phyloP scores from a whole-genome alignment of 2,113 vertebrate species.

The Dicaeum eximium region DNA sequence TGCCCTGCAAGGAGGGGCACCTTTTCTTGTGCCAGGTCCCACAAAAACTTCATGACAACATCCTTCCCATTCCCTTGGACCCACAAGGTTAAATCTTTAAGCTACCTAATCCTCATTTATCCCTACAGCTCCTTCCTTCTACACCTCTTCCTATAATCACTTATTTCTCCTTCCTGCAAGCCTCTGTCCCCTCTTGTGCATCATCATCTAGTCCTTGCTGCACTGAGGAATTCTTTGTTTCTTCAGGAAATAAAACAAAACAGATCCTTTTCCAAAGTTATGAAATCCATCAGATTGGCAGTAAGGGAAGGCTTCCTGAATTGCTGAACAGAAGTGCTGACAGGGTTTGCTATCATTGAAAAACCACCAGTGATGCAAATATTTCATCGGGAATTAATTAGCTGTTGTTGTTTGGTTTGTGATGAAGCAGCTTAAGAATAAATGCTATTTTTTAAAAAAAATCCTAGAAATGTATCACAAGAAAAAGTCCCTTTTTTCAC shows the following conservation, averaged over 20 bases:
- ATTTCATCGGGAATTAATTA: background rate
- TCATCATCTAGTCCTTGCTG: background rate
- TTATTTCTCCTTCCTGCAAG: background rate
- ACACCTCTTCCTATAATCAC: background rate
- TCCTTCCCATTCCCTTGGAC: background rate
- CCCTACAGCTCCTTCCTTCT: background rate
- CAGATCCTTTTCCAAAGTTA: background rate
- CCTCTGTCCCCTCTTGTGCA: background rate
- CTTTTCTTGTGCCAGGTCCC: rapidly evolving
- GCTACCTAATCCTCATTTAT: background rate
- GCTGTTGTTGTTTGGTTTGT: background rate
- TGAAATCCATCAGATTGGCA: background rate
- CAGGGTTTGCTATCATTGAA: background rate
- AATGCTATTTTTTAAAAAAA: background rate
- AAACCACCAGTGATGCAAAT: background rate
- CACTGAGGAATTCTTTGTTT: background rate
- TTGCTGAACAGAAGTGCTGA: background rate
- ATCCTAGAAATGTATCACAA: background rate
- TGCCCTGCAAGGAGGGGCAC: background rate
- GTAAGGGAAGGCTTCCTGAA: background rate
- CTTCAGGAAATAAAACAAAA: background rate
- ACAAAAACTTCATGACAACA: background rate
- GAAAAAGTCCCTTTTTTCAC: background rate
- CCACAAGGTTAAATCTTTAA: background rate
- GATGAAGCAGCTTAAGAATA: background rate